phyloP scores from a whole-genome alignment of 2,888 invertebrate genomes.

The Opisthograptis luteolata region DNA sequence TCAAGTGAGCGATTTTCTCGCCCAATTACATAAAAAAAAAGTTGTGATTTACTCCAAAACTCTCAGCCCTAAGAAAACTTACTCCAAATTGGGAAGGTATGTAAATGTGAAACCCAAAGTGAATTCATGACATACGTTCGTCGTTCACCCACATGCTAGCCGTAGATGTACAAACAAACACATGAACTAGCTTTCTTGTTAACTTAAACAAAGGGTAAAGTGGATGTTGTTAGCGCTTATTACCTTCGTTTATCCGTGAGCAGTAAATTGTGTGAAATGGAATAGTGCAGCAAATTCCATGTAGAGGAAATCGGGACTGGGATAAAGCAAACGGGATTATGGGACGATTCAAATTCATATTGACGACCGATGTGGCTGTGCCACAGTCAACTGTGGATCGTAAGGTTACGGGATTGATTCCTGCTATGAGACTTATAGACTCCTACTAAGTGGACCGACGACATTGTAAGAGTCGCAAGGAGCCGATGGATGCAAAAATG shows the following conservation, averaged over 20 bases:
- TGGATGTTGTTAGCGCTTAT: slow-evolving; percentile 48
- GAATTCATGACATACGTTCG: slow-evolving; percentile 45
- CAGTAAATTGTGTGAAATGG: slow-evolving; percentile 45
- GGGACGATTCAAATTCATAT: no score
- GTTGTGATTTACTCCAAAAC: no score
- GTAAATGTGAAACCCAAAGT: slow-evolving; percentile 56
- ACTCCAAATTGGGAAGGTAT: slow-evolving; percentile 52
- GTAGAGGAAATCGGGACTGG: not conserved
- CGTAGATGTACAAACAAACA: slow-evolving; percentile 30
- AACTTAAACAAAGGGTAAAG: slow-evolving; percentile 55
- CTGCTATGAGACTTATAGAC: no score
- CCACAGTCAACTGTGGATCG: no score
- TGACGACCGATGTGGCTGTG: no score
- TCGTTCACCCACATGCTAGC: slow-evolving; percentile 45
- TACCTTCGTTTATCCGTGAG: slow-evolving; percentile 45
- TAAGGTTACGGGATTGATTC: no score
- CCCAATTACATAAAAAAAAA: no score
- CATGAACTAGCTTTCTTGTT: slow-evolving; percentile 44
- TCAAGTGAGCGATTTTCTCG: no score
- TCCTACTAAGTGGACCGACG: no score
- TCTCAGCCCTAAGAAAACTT: slow-evolving; percentile 43
- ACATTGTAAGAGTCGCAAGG: no score
- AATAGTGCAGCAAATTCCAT: slow-evolving; percentile 13
- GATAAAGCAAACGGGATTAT: not conserved
- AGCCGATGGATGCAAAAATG: no score